Conservation (phyloP, 2,113 vertebrate genomes). For the Malurus melanocephalus region DNA sequence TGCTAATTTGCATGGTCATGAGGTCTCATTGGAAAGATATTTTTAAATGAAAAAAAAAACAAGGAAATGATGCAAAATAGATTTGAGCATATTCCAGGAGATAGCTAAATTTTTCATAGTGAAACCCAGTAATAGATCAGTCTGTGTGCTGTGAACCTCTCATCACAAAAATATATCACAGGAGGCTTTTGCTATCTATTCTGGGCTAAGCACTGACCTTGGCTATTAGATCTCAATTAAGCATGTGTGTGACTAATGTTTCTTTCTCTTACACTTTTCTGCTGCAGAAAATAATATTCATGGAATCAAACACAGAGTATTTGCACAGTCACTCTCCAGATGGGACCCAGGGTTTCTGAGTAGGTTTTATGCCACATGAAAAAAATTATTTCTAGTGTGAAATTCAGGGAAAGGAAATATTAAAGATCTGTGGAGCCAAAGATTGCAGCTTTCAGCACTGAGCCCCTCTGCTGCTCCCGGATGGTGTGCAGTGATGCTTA, state of each 20-base stretch:
- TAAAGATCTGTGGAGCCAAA: not conserved
- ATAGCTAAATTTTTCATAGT: conserved; percentile 31
- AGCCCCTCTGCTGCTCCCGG: not conserved
- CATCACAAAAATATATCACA: conserved; percentile 12
- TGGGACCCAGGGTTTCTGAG: not conserved
- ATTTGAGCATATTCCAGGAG: conserved; percentile 15
- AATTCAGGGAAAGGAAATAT: not conserved
- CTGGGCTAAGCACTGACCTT: conserved; percentile 46
- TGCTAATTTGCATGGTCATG: conserved; percentile 18
- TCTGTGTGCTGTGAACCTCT: conserved; percentile 27
- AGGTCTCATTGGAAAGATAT: conserved; percentile 29
- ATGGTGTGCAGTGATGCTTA: not conserved
- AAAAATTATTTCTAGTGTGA: not conserved
- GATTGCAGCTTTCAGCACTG: not conserved
- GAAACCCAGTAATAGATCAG: conserved; percentile 16
- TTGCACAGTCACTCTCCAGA: not conserved
- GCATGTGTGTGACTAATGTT: conserved; percentile 5
- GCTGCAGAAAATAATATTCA: not conserved
- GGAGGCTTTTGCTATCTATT: conserved; percentile 1
- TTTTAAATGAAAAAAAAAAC: conserved; percentile 40
- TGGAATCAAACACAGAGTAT: not conserved
- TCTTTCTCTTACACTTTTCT: not conserved
- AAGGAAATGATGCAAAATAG: conserved; percentile 29
- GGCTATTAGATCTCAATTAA: conserved; percentile 44
- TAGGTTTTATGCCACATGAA: not conserved